Conservation (phyloP, 2,888 invertebrate genomes). For the Tetropium fuscum region DNA sequence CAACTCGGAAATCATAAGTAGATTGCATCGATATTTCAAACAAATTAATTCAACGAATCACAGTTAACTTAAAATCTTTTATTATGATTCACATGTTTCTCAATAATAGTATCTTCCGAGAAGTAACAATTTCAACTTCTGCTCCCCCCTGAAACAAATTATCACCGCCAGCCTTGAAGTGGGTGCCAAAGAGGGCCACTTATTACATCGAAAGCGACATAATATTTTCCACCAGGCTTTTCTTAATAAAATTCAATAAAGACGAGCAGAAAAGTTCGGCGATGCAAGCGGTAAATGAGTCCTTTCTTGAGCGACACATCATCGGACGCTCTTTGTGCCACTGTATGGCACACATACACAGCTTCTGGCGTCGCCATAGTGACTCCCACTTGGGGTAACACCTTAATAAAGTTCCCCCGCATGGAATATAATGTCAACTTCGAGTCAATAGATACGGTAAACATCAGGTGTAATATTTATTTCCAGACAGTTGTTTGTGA, state of each 20-base stretch:
- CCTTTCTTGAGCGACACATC: constrained; percentile 19
- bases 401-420: constrained; percentile 56
- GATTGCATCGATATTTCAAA: too few species aligned
- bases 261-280: constrained; percentile 21
- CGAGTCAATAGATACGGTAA: constrained; percentile 54
- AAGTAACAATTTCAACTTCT: too few species aligned
- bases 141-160: too few species aligned
- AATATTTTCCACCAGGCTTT: constrained; percentile 27
- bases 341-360: constrained; percentile 43
- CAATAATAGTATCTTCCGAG: too few species aligned
- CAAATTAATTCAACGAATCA: too few species aligned
- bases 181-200: neutral
- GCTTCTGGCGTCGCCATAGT: constrained; percentile 51
- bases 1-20: too few species aligned
- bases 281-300: constrained; percentile 17
- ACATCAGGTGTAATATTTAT: constrained; percentile 51
- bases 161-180: neutral
- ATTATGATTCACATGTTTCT: too few species aligned
- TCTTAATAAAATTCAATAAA: constrained; percentile 24
- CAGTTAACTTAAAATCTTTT: too few species aligned
- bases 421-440: constrained; percentile 53
- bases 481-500: constrained; percentile 12
- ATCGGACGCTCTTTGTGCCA: constrained; percentile 35
- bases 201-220: constrained; percentile 23
- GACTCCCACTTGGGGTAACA: constrained; percentile 48